Conservation (phyloP, 2,888 invertebrate genomes). For the Eretmocerus hayati region DNA sequence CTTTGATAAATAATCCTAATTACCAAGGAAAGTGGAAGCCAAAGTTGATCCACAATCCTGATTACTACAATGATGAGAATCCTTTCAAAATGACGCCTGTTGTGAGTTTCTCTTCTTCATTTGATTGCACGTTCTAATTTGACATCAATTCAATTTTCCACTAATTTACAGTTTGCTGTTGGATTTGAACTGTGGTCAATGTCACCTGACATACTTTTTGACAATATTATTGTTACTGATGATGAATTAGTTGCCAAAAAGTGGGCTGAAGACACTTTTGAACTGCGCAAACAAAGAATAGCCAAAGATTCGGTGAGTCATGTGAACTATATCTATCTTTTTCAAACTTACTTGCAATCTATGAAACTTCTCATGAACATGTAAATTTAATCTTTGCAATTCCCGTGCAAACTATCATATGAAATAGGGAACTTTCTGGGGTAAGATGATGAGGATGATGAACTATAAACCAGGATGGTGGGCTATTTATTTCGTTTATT, state of each 20-base stretch:
- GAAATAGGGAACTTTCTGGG: conserved; percentile 64
- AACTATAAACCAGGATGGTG: conserved; percentile 77
- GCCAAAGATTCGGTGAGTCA: conserved; percentile 72
- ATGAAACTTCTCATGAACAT: too few species aligned
- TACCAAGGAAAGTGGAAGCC: conserved; percentile 95
- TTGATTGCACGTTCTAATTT: background rate
- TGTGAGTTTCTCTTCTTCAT: conserved; percentile 55
- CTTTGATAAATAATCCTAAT: conserved; percentile 84
- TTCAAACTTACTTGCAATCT: too few species aligned
- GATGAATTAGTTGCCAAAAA: conserved; percentile 65
- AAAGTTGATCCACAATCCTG: conserved; percentile 80
- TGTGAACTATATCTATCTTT: too few species aligned
- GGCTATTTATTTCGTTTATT: conserved; percentile 72
- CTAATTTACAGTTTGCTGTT: conserved; percentile 66
- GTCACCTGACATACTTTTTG: conserved; percentile 89
- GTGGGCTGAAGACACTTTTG: conserved; percentile 80
- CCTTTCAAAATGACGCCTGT: conserved; percentile 89
- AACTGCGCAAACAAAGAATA: conserved; percentile 73
- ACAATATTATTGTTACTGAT: conserved; percentile 90
- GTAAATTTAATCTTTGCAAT: too few species aligned
- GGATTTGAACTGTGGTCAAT: conserved; percentile 99
- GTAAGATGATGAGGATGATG: conserved; percentile 63
- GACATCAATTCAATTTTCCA: background rate
- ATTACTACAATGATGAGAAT: conserved; percentile 82
- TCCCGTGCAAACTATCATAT: too few species aligned